Evolutionary conservation across 1,140 invertebrate species (phyloP).

Genomic region (Heliconius eleuchia): DNA sequence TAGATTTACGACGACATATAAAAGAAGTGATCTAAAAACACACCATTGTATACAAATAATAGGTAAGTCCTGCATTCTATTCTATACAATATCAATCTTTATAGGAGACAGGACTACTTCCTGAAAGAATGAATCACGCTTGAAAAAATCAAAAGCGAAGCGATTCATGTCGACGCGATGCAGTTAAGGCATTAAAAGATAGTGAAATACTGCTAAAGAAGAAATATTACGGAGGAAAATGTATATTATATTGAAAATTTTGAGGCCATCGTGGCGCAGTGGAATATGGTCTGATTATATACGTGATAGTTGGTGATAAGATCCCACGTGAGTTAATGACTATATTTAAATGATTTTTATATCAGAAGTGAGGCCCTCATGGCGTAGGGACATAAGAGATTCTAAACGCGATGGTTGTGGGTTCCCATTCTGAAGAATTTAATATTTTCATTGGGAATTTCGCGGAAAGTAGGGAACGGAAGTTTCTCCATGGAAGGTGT

Average conservation of each 20-base stretch:
- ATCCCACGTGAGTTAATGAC: too few relatives aligned
- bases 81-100: constrained; percentile 1
- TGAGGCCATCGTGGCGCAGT: neutral
- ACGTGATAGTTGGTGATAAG: too few relatives aligned
- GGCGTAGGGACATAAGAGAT: too few relatives aligned
- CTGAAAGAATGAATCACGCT: constrained; percentile 1
- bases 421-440: too few relatives aligned
- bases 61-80: neutral
- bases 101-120: neutral
- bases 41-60: constrained; percentile 12
- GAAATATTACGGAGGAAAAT: neutral
- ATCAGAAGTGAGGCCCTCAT: too few relatives aligned
- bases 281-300: too few relatives aligned
- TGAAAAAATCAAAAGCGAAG: neutral
- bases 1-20: neutral
- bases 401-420: too few relatives aligned
- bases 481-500: too few relatives aligned
- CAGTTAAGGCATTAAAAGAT: neutral
- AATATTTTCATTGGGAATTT: too few relatives aligned
- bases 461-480: too few relatives aligned
- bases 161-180: neutral
- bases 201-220: neutral
- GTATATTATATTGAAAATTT: neutral
- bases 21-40: constrained; percentile 8
- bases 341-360: too few relatives aligned